Evolutionary conservation across 2,113 vertebrate genomes (phyloP).

Genomic region (Chlorodrepanis virens): DNA sequence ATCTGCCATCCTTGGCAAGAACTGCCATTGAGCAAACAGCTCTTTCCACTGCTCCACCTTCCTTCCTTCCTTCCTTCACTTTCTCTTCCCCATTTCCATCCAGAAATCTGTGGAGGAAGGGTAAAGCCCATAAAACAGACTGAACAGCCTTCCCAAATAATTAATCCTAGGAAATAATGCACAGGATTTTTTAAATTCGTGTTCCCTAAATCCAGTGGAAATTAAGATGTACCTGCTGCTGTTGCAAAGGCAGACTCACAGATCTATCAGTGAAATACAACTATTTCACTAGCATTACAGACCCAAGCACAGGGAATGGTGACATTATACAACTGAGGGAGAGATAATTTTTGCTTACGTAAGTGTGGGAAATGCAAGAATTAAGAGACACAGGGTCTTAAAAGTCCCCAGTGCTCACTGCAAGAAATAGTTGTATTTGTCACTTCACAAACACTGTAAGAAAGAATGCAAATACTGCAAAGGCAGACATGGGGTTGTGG

Average conservation of each 20-base stretch:
- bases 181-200: background rate
- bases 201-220: background rate
- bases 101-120: background rate
- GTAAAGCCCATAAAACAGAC: background rate
- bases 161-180: background rate
- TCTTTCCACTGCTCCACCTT: background rate
- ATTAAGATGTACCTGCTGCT: background rate
- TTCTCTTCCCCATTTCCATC: background rate
- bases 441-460: background rate
- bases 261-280: background rate
- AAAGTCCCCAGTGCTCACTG: background rate
- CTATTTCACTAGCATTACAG: background rate
- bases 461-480: background rate
- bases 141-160: background rate
- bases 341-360: rapidly evolving
- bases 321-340: background rate
- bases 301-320: background rate
- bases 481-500: background rate
- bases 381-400: background rate
- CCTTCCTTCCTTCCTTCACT: background rate
- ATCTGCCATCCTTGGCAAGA: background rate
- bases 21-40: background rate
- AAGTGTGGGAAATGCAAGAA: background rate
- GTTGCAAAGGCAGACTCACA: background rate
- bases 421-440: background rate